phyloP scores from a whole-genome alignment of 2,888 invertebrate species.

The Pherbina coryleti region DNA sequence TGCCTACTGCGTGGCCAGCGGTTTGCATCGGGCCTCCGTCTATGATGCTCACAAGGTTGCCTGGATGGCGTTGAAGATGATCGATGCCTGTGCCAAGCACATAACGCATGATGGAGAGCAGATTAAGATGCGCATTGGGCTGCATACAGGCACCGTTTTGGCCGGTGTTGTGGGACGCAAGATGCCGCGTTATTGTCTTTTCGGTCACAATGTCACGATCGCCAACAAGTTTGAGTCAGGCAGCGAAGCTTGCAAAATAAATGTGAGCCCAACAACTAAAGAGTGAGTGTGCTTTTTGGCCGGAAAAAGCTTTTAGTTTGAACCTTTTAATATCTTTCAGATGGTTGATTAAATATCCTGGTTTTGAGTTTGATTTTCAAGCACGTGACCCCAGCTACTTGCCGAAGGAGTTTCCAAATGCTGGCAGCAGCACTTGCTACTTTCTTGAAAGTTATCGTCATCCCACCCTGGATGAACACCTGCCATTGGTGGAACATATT shows the following conservation, averaged over 20 bases:
- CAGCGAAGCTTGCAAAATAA: constrained; percentile 90
- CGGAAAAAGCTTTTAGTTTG: constrained; percentile 1
- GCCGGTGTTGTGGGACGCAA: constrained; percentile 95
- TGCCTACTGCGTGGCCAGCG: constrained; percentile 95
- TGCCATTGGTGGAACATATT: constrained; percentile 70
- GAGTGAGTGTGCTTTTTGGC: constrained; percentile 75
- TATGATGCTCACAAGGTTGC: constrained; percentile 95
- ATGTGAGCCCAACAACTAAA: constrained; percentile 93
- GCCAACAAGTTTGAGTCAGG: constrained; percentile 97
- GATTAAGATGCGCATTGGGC: constrained; percentile 92
- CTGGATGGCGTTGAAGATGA: constrained; percentile 97
- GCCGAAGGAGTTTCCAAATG: constrained; percentile 86
- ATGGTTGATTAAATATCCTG: constrained; percentile 80
- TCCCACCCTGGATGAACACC: constrained; percentile 74
- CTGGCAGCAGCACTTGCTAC: constrained; percentile 85
- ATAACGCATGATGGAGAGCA: constrained; percentile 92
- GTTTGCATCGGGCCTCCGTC: constrained; percentile 85
- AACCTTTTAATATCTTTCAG: constrained; percentile 69
- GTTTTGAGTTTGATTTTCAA: constrained; percentile 79
- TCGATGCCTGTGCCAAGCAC: constrained; percentile 88
- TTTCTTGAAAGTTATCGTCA: constrained; percentile 86
- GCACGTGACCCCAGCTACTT: constrained; percentile 81
- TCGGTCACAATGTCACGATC: constrained; percentile 94
- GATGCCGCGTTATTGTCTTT: constrained; percentile 86
- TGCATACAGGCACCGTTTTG: constrained; percentile 92